Base-by-base conservation (phyloP, 2,888 invertebrate genomes). In the Heliconius hortense region DNA sequence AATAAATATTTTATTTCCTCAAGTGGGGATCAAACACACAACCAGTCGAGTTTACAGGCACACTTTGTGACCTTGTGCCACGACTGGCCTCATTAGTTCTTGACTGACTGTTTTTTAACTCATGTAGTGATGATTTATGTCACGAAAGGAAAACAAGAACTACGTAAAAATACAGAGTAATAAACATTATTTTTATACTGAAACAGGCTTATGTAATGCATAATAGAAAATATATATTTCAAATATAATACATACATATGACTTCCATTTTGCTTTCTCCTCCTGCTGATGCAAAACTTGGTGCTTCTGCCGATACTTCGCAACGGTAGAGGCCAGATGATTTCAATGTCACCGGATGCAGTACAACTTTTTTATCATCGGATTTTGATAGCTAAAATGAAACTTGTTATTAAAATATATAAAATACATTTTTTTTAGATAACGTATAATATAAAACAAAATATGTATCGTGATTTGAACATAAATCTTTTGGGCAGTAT, bases 261-360 rank as follows among this genome's bases (percentile, higher is more conserved):
- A 97, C 96, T 92, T 97, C 97, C 96, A 97, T 96, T 84, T 96
- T 95, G 53, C 96, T 96, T 88, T 97, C 97, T 70, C 95, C 96
- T 80, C 96, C 96, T 1, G 96, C 96, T 13, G 97, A 97, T 4
- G 96, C 95, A 85, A 97, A 97, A 80, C 96, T 96, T 11, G 97
- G 97, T 70, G 96, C 96, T 89, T 97, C 97, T 1, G 97, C 97
- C 35, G 97, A 97, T 76, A 97, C 96, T 88, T 97, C 97, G 85
- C 97, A 97, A 80, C 96, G 94, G 90, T 96, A 97, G 73, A 96
- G 85, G 7, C 97, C 97, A 77, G 96, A 96, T 21, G 96, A 96
- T 86, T 96, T 96, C 79, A 96, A 93, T 81, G 95, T 96, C 83
- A 96, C 95, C 81, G 95, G 95, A 79, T 96, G 95, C 72, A 97